Percentiles rank a stretch among this genome's conserved stretches.
Conservation (phyloP, 2,113 vertebrate genomes). For the Abramis brama region DNA sequence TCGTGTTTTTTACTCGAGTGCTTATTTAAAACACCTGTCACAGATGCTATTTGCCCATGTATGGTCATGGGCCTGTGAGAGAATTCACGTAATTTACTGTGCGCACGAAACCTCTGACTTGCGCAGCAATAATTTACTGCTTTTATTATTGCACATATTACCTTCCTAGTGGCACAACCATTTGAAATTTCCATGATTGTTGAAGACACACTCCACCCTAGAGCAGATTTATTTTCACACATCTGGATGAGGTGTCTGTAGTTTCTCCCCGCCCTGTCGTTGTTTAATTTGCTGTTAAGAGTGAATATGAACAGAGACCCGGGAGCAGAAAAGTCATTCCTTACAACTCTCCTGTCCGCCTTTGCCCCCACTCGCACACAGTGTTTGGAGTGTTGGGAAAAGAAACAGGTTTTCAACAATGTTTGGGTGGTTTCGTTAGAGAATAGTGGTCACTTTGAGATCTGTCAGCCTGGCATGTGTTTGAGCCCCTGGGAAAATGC, state of each 20-base stretch:
- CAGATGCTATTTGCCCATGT: constrained; percentile 20
- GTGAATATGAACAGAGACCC: constrained; percentile 74
- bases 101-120: constrained; percentile 57
- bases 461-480: constrained; percentile 15
- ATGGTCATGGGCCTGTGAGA: constrained; percentile 57
- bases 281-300: constrained; percentile 77
- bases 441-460: constrained; percentile 31
- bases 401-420: constrained; percentile 65
- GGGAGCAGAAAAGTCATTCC: constrained; percentile 62
- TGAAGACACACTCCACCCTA: constrained; percentile 75
- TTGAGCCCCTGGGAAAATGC: constrained; percentile 16
- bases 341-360: constrained; percentile 27
- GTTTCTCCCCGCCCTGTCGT: constrained; percentile 76
- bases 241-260: constrained; percentile 79
- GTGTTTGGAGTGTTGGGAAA: constrained; percentile 65
- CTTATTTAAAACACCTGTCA: constrained; percentile 50
- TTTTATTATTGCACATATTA: constrained; percentile 66
- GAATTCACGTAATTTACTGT: constrained; percentile 40
- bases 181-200: constrained; percentile 75
- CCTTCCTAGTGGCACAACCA: constrained; percentile 63
- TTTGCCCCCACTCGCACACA: constrained; percentile 33
- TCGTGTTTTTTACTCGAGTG: neutral
- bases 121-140: constrained; percentile 62
- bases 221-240: constrained; percentile 81
- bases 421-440: constrained; percentile 49